Conservation (phyloP, 2,113 vertebrate species). For the Toxotes chatareus region DNA sequence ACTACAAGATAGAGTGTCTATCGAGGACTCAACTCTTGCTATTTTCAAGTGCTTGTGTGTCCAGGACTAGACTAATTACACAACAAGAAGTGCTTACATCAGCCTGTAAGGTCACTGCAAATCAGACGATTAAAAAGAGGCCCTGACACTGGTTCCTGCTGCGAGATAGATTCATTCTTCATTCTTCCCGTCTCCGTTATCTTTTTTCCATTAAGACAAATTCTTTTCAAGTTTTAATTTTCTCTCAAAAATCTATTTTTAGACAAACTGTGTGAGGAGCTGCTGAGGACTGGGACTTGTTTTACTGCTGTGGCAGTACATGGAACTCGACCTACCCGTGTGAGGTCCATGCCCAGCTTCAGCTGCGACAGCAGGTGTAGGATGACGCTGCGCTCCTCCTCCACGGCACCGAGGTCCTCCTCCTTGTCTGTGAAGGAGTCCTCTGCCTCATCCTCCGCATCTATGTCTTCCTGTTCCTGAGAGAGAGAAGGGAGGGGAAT, state of each 20-base stretch:
- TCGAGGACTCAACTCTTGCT: not conserved
- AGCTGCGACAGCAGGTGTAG: constrained; percentile 98
- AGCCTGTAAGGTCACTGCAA: not conserved
- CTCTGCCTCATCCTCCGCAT: constrained; percentile 91
- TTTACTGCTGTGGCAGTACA: not conserved
- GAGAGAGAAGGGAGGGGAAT: not conserved
- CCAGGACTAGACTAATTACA: constrained; percentile 31
- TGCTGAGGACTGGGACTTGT: not conserved
- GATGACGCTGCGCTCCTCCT: constrained; percentile 97
- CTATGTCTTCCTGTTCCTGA: constrained; percentile 93
- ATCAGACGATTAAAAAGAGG: not conserved
- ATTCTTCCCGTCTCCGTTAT: not conserved
- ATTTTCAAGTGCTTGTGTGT: not conserved
- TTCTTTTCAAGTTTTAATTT: not conserved
- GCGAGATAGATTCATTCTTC: not conserved
- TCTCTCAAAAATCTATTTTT: not conserved
- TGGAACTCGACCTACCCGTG: constrained; percentile 88
- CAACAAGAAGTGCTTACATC: constrained; percentile 25
- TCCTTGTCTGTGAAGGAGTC: constrained; percentile 90
- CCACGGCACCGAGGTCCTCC: constrained; percentile 93
- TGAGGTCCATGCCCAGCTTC: constrained; percentile 99
- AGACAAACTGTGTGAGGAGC: not conserved
- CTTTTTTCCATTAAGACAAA: not conserved
- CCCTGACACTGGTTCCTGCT: not conserved
- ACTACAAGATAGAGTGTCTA: constrained; percentile 53